Evolutionary conservation across 2,797 vertebrate species (phyloP).

Genomic region (Ctenopoma multispine): DNA sequence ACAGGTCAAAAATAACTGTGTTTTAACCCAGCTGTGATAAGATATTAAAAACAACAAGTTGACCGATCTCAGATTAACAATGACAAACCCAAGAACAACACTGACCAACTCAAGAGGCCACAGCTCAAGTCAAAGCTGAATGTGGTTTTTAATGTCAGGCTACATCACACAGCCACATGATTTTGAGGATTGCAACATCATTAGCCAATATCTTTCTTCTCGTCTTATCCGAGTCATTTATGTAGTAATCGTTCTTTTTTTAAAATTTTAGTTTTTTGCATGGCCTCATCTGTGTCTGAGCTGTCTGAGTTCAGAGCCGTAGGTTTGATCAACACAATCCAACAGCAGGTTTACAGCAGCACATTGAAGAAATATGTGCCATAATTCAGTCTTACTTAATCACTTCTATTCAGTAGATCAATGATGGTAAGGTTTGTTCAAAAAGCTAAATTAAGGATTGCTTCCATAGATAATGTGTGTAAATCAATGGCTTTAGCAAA

Average conservation of each 20-base stretch:
- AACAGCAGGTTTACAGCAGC: neutral
- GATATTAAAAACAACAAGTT: slow-evolving; percentile 16
- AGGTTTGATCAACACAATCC: neutral
- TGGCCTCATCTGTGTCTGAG: slow-evolving; percentile 9
- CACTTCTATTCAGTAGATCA: neutral
- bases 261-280: neutral
- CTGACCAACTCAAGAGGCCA: neutral
- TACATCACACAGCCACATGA: neutral
- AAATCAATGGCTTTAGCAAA: neutral
- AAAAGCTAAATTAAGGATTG: too few relatives aligned
- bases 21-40: slow-evolving; percentile 22
- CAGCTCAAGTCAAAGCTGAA: neutral
- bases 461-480: neutral
- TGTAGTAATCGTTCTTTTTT: too few relatives aligned
- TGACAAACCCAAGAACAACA: neutral
- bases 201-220: neutral
- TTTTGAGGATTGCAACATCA: neutral
- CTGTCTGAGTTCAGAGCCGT: neutral
- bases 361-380: too few relatives aligned
- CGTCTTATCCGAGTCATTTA: neutral
- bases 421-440: neutral
- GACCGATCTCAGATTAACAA: neutral
- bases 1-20: slow-evolving; percentile 6
- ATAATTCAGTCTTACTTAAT: too few relatives aligned
- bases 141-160: slow-evolving; percentile 1